Evolutionary conservation across 2,888 invertebrate genomes (phyloP), one percentile per base, ranked within the genome.

Genomic region (Eilema sororculum): DNA sequence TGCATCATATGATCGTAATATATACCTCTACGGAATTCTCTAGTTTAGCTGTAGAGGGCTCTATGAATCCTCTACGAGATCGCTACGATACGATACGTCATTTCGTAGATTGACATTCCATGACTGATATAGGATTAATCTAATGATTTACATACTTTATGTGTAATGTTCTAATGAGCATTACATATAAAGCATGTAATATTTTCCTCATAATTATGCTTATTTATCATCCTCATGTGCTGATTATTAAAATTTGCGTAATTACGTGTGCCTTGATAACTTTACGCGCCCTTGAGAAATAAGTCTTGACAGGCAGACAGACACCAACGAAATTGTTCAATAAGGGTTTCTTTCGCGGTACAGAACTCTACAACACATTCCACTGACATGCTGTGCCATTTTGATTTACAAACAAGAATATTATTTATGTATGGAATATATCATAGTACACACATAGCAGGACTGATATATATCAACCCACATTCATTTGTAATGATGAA

Each of bases 1-100:
- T 87, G 87, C 86, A 89, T 89, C 88, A 88, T 91, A 91, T 88
- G 90, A 85, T 81, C 84, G 87, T 89, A 89, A 86, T 90, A 86
- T 84, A 84, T 89, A 79, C 77, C 72, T 85, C 86, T 88, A 90
- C 87, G 86, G 84, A 86, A 58, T 58, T 16, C 16, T 16, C 58
- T 83, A 81, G 79, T 77, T 79, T 80, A 79, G 81, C 77, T 12
- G 28, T 6, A 9, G 16, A 25, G 12, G n/a, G 33, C 33, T 61
- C 61, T 67, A 61, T 61, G 24, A 33, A 37, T 33, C 9, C 24
- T 56, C 33, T 65, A 65, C 61, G 57, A 56, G 25, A 22, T 22
- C 28, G 25, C 65, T 69, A 69, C 56, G 61, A 25, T 69, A 69
- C 56, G 61, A 25, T 13, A 1, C 65, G 59, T 30, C 9, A 10